These are phyloP conservation scores for Ceratothoa steindachneri DNA, from an alignment of 2,888 invertebrate species.

Conservation along the genomic window DNA sequence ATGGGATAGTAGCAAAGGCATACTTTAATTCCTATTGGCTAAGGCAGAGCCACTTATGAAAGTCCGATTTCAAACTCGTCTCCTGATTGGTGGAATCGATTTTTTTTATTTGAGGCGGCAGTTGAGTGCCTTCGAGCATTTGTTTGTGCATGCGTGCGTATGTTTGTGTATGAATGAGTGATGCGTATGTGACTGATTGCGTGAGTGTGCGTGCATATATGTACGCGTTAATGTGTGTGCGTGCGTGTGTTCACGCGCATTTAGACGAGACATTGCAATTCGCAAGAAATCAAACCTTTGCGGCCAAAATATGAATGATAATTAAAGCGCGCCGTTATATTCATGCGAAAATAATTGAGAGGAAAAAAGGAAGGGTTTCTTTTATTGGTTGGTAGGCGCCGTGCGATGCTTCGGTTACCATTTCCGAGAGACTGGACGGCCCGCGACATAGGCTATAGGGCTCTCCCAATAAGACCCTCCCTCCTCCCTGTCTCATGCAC, in stretches of 20 bases:
- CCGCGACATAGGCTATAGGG: too few relatives aligned
- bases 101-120: neutral
- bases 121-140: neutral
- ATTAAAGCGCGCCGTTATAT: too few relatives aligned
- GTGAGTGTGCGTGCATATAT: constrained; percentile 15
- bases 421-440: too few relatives aligned
- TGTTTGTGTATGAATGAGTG: constrained; percentile 21
- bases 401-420: too few relatives aligned
- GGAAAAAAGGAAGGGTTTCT: too few relatives aligned
- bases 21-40: constrained; percentile 10
- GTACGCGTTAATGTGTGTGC: constrained; percentile 19
- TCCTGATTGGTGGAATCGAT: constrained; percentile 6
- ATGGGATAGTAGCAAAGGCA: neutral
- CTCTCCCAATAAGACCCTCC: too few relatives aligned
- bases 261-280: too few relatives aligned
- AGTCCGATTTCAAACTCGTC: neutral
- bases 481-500: too few relatives aligned
- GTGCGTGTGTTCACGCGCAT: constrained; percentile 13
- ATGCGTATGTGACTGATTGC: constrained; percentile 12
- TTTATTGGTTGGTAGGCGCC: too few relatives aligned
- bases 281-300: too few relatives aligned
- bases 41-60: constrained; percentile 1
- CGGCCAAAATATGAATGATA: too few relatives aligned
- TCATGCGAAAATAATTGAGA: too few relatives aligned
- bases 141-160: constrained; percentile 4